Conservation (phyloP, 2,113 vertebrate species). For the Xyliphius kryptos region DNA sequence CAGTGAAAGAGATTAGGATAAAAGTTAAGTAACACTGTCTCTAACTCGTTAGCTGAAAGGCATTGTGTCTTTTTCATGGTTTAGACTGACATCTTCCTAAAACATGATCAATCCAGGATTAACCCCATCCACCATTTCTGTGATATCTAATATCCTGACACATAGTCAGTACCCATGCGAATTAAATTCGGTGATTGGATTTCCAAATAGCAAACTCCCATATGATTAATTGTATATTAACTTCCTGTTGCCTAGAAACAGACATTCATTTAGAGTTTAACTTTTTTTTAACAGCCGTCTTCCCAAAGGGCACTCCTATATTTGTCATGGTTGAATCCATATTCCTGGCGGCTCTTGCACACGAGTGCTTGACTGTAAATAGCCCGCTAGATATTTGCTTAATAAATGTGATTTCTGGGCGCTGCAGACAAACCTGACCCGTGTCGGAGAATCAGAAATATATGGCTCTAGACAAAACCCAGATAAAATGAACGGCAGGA, state of each 20-base stretch:
- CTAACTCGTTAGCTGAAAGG: too few species aligned
- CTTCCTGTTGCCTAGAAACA: conserved; percentile 65
- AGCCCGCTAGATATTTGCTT: conserved; percentile 57
- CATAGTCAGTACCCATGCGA: too few species aligned
- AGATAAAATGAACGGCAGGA: too few species aligned
- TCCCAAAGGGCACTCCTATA: conserved; percentile 52
- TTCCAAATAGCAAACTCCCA: conserved; percentile 55
- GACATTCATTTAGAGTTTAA: conserved; percentile 43
- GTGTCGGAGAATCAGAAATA: too few species aligned
- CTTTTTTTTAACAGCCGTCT: conserved; percentile 30
- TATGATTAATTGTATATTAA: conserved; percentile 68
- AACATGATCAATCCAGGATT: too few species aligned
- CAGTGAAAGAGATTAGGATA: too few species aligned
- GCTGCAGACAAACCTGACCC: conserved; percentile 48
- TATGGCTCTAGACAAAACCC: too few species aligned
- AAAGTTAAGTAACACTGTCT: too few species aligned
- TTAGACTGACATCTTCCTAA: too few species aligned
- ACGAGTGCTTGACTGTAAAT: conserved; percentile 47
- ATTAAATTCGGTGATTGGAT: conserved; percentile 48
- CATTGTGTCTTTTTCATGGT: too few species aligned
- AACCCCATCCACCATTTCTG: too few species aligned
- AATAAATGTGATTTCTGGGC: conserved; percentile 54
- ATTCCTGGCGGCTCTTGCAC: conserved; percentile 50
- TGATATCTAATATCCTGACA: too few species aligned
- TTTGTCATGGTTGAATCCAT: conserved; percentile 58